phyloP scores from a whole-genome alignment of 2,888 invertebrate species.

The Griposia aprilina region DNA sequence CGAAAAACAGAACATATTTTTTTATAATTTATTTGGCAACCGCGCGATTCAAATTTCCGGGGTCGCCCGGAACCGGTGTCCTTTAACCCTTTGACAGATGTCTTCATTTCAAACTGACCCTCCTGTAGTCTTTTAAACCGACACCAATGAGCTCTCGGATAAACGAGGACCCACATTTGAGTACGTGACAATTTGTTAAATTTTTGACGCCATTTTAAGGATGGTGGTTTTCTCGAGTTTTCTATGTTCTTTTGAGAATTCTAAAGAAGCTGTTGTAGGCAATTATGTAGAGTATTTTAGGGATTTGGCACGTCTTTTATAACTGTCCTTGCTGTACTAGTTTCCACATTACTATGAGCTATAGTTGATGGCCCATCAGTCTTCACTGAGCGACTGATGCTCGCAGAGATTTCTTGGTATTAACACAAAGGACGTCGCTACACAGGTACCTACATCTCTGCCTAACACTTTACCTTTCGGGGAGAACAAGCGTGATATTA shows the following conservation, averaged over 20 bases:
- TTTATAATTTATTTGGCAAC: conserved; percentile 71
- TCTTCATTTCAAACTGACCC: conserved; percentile 70
- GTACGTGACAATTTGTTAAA: conserved; percentile 39
- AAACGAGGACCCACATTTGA: conserved; percentile 52
- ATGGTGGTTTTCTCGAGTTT: not conserved
- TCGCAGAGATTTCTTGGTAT: not conserved
- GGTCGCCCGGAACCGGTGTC: conserved; percentile 59
- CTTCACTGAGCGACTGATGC: not conserved
- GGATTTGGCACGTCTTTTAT: not conserved
- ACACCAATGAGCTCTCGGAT: conserved; percentile 58
- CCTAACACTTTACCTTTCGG: not conserved
- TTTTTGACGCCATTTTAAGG: conserved; percentile 14
- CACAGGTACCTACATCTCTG: not conserved
- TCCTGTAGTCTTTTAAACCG: conserved; percentile 64
- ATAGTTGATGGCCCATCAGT: not conserved
- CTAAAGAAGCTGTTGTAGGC: not conserved
- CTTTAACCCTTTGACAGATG: conserved; percentile 72
- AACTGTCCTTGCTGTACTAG: not conserved
- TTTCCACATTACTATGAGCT: too few species aligned
- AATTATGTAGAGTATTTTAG: not conserved
- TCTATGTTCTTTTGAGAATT: not conserved
- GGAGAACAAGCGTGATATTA: not conserved
- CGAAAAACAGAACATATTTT: conserved; percentile 62
- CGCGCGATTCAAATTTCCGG: conserved; percentile 74
- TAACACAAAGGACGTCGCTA: not conserved